Base-by-base conservation (phyloP, 2,797 vertebrate genomes). In the Pseudochromis fuscus region DNA sequence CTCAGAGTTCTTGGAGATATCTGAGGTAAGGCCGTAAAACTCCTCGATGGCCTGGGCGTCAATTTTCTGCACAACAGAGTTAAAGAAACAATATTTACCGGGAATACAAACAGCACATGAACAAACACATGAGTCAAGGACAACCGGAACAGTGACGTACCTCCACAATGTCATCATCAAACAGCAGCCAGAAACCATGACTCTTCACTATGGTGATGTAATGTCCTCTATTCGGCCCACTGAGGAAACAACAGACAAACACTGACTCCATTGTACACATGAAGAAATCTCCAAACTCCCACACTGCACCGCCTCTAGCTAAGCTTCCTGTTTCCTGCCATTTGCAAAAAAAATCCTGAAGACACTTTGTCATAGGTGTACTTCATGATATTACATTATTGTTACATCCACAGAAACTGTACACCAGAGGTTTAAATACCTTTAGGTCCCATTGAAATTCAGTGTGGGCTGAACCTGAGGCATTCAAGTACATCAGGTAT, bases 1-100 rank as follows among this genome's bases (percentile, higher is more conserved):
- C 92, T 99, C 98, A 0, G 98, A 99, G 94, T 99, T 99, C 94
- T 99, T 99, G 63, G 98, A 99, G 94, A 99, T 98, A 92, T 99
- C 98, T 72, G 98, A 99, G 7, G 98, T 99, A 91, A 99, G 95
- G 79, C 98, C 98, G 23, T 99, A 99, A 91, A 99, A 99, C 94
- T 99, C 98, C 92, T 99, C 98, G 78, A 99, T 98, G 81, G 98
- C 98, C 94, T 99, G 98, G 83, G 98, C 97, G 80, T 99, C 98
- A 64, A 99, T 99, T 97, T 99, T 99, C 98, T 99, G 93, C 45
- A 73, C 30, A n/a, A 78, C 24, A 83, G 19, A 72, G 31, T 27
- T 30, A 83, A n/a, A 69, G 24, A 76, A 16, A 73, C 2, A 24
- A 0, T 1, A 15, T 38, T 84, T 18, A 65, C 8, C 25, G 53